Evolutionary conservation across 2,113 vertebrate genomes (phyloP).

Genomic region (Asarcornis scutulata): DNA sequence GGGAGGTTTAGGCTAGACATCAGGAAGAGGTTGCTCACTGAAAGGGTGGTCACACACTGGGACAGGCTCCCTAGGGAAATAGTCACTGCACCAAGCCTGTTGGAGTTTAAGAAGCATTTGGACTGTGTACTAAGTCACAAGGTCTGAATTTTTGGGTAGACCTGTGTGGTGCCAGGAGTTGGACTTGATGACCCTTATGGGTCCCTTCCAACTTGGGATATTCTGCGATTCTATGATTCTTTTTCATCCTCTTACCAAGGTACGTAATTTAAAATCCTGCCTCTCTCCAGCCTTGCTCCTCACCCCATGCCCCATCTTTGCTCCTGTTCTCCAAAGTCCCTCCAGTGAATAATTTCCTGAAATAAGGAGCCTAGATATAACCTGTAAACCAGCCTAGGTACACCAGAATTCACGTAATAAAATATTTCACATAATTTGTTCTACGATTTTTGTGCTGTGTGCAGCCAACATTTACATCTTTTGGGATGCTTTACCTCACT

Average conservation of each 20-base stretch:
- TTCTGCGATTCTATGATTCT: no score
- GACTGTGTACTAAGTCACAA: no score
- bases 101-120: no score
- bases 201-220: no score
- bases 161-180: no score
- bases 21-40: no score
- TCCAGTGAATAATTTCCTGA: neutral
- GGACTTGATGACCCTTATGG: no score
- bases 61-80: no score
- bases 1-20: no score
- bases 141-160: no score
- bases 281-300: neutral
- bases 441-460: neutral
- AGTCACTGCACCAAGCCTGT: no score
- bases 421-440: neutral
- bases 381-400: neutral
- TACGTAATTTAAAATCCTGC: neutral
- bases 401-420: neutral
- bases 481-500: neutral
- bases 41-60: no score
- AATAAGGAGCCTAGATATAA: neutral
- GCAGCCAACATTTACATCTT: neutral
- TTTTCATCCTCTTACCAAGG: neutral
- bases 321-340: accelerated
- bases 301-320: accelerated